phyloP scores from a whole-genome alignment of 2,113 vertebrate species.

The Oreochromis niloticus region DNA sequence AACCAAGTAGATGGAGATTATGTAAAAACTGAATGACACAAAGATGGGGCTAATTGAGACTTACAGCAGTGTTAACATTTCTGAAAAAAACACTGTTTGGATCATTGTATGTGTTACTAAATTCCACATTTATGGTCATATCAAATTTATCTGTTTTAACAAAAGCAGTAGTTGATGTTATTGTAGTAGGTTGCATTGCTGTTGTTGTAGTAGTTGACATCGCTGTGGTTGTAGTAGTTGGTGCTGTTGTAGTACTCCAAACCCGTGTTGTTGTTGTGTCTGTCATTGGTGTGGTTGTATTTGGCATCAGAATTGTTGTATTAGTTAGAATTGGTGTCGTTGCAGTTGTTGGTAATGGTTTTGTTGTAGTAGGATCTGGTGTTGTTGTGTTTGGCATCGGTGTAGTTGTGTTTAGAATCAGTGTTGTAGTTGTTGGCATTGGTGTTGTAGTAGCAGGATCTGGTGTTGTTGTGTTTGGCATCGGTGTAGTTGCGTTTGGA shows the following conservation, averaged over 20 bases:
- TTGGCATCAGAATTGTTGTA: background rate
- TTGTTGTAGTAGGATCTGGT: background rate
- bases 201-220: background rate
- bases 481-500: background rate
- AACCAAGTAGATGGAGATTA: background rate
- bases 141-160: background rate
- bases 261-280: background rate
- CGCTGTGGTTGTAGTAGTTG: background rate
- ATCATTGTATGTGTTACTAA: rapidly evolving
- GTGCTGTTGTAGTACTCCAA: rapidly evolving
- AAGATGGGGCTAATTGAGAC: background rate
- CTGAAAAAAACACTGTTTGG: rapidly evolving
- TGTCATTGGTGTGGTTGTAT: background rate
- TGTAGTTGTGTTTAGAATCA: background rate
- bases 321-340: background rate
- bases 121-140: background rate
- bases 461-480: too few species aligned
- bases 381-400: background rate
- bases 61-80: background rate
- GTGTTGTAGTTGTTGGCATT: background rate
- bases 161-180: background rate
- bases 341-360: background rate
- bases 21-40: background rate
- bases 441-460: too few species aligned
- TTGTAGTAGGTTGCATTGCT: background rate